Conservation (phyloP, 2,113 vertebrate genomes). For the Melanotaenia duboulayi region DNA sequence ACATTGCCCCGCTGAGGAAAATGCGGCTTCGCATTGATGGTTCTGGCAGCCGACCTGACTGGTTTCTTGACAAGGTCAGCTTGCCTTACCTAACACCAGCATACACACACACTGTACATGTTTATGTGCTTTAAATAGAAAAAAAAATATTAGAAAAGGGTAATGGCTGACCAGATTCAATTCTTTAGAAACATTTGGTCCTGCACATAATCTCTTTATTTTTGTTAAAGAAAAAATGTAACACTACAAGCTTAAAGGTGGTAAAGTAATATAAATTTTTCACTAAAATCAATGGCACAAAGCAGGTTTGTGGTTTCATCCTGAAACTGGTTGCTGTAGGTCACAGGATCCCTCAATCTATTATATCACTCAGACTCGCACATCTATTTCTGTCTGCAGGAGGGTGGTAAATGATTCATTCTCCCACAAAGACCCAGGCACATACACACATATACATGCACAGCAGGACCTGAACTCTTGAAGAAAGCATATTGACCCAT, state of each 20-base stretch:
- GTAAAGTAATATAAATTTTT: slow-evolving; percentile 7
- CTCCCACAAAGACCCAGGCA: slow-evolving; percentile 26
- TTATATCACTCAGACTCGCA: slow-evolving; percentile 54
- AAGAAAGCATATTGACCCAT: slow-evolving; percentile 61
- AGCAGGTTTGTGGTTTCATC: slow-evolving; percentile 44
- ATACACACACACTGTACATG: not conserved
- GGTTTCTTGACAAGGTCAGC: slow-evolving; percentile 86
- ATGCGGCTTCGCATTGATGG: slow-evolving; percentile 91
- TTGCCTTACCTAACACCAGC: not conserved
- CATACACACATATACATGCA: slow-evolving; percentile 22
- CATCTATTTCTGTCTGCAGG: slow-evolving; percentile 46
- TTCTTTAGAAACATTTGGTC: slow-evolving; percentile 1
- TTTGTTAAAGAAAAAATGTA: slow-evolving; percentile 26
- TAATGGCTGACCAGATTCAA: not conserved
- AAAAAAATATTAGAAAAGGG: not conserved
- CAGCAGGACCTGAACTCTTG: slow-evolving; percentile 31
- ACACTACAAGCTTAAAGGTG: slow-evolving; percentile 25
- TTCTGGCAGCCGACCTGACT: slow-evolving; percentile 92
- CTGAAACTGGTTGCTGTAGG: slow-evolving; percentile 38
- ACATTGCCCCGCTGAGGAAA: slow-evolving; percentile 92
- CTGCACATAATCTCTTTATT: not conserved
- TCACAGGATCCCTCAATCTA: slow-evolving; percentile 58
- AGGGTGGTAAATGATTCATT: slow-evolving; percentile 60
- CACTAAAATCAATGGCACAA: slow-evolving; percentile 50
- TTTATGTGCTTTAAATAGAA: not conserved